Base-by-base conservation (phyloP, 2,113 vertebrate genomes). In the Laterallus jamaicensis region DNA sequence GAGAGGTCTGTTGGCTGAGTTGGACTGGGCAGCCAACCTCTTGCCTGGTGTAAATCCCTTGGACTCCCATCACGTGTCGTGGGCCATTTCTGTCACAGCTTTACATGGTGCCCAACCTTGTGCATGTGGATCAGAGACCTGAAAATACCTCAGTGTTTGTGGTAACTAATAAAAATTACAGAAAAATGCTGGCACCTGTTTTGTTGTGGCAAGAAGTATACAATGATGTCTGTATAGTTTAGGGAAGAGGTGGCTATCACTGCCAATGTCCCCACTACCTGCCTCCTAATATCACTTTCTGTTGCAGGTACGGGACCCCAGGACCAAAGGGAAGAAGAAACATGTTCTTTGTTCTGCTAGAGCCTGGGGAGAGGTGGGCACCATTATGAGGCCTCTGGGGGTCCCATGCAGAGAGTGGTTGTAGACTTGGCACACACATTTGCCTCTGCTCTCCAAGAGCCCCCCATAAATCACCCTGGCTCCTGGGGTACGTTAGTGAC, bases 311-410 rank as follows among this genome's bases (percentile, higher is more conserved):
- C 5, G 24, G 16, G 31, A 44, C 12, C 10, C 28, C 37, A 78
- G 47, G 39, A 62, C 37, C 19, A 67, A 50, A 19, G 5, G 13
- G 40, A 55, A 7, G 32, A 92, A 56, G 47, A 66, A 28, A 5
- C 9, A 29, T 1, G 2, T 29, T 86, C 11, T 52, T 40, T 40
- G 20, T 29, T 85, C 17, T 82, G 15, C 22, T 17, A 42, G 40
- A 87, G 44, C 22, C 26, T 3, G 3, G 5, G 15, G 54, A 63
- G 7, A 24, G 39, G 11, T 84, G 15, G 17, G 39, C 44, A 74
- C 31, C 1, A 0, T 20, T 55, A 3, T 32, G 7, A 32, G 6
- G 5, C 20, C 74, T 82, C 44, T 49, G 25, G 2, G 9, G 12
- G 29, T 88, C 32, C 26, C 31, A 35, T 8, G 15, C 26, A 83